phyloP scores from a whole-genome alignment of 2,797 vertebrate genomes.

The Sebastes nivosus region DNA sequence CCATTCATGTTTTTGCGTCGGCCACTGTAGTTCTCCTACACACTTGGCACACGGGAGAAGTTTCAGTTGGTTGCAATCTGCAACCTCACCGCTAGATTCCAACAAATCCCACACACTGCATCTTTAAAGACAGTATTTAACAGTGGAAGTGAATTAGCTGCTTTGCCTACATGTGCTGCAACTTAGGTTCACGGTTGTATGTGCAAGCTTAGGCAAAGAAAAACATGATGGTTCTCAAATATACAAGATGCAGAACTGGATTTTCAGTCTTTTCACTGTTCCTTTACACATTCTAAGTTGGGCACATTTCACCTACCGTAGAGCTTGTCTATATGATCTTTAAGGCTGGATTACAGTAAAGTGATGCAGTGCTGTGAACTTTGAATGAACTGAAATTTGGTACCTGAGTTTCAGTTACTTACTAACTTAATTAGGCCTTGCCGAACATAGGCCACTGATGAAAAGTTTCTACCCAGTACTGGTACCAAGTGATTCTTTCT shows the following conservation, averaged over 20 bases:
- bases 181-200: background rate
- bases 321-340: background rate
- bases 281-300: background rate
- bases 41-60: background rate
- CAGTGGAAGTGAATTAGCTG: background rate
- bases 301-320: background rate
- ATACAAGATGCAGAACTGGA: background rate
- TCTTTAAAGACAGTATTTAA: background rate
- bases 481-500: background rate
- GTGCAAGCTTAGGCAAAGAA: background rate
- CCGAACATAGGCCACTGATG: background rate
- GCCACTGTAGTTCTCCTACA: background rate
- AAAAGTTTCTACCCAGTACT: background rate
- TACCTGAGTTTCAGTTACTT: background rate
- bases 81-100: background rate
- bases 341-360: background rate
- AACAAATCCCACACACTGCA: background rate
- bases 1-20: background rate
- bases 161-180: background rate
- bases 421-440: background rate
- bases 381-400: background rate
- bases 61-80: background rate
- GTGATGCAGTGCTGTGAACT: background rate
- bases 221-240: background rate
- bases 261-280: background rate